These are phyloP conservation scores for Cydia strobilella DNA, from an alignment of 1,140 invertebrate species.

Conservation along the genomic window DNA sequence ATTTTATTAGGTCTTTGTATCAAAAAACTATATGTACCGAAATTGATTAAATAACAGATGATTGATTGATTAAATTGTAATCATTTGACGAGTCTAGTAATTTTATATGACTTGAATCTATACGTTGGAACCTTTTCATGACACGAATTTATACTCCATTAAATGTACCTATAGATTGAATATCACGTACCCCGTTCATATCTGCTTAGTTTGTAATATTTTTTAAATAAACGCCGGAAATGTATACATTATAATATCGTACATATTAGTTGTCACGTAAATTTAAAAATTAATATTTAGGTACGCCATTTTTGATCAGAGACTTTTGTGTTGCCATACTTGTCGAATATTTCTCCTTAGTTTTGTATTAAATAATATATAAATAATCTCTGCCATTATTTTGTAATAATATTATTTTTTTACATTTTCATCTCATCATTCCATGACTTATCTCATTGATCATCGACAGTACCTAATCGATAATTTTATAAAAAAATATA, in stretches of 20 bases:
- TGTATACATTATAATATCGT: slow-evolving; percentile 26
- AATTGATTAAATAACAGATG: too few relatives aligned
- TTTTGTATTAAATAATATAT: slow-evolving; percentile 27
- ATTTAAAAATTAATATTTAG: not conserved
- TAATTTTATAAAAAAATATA: slow-evolving; percentile 13
- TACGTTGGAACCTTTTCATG: not conserved
- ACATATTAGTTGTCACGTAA: slow-evolving; percentile 1
- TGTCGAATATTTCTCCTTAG: slow-evolving; percentile 24
- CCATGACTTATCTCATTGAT: slow-evolving; percentile 8
- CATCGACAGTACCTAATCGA: not conserved
- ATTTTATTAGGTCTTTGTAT: not conserved
- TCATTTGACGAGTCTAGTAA: not conserved
- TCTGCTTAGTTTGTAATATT: slow-evolving; percentile 69
- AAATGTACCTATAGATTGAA: slow-evolving; percentile 61
- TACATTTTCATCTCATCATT: not conserved
- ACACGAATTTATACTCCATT: slow-evolving; percentile 51
- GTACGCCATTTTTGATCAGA: slow-evolving; percentile 17
- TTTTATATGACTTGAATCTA: not conserved
- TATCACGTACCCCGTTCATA: slow-evolving; percentile 65
- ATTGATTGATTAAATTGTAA: too few relatives aligned
- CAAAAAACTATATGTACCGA: not conserved
- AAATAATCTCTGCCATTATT: slow-evolving; percentile 10
- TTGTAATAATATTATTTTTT: not conserved
- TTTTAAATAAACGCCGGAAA: slow-evolving; percentile 42
- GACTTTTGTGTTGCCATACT: slow-evolving; percentile 24